Percentiles rank a stretch among this genome's conserved stretches.
These are phyloP conservation scores for Ganaspis sp. DNA, from an alignment of 1,140 invertebrate species.

Conservation along the genomic window DNA sequence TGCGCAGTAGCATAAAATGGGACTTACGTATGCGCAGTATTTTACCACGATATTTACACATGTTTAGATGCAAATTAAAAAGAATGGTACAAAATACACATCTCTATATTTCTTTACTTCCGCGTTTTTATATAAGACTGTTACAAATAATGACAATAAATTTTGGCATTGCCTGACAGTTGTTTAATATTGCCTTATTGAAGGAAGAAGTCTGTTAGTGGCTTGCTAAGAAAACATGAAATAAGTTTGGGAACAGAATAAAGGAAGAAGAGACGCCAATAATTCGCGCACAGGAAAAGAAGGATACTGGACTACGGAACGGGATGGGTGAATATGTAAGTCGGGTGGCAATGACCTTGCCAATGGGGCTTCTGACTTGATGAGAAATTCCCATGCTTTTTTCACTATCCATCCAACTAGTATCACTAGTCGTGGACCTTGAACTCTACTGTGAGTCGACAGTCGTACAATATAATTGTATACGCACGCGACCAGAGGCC, in stretches of 20 bases:
- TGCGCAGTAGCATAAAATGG: no score
- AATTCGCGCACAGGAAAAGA: constrained; percentile 31
- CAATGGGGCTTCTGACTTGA: constrained; percentile 55
- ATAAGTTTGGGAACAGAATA: constrained; percentile 25
- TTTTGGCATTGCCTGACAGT: no score
- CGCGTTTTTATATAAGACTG: no score
- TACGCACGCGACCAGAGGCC: constrained; percentile 26
- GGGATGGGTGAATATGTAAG: constrained; percentile 33
- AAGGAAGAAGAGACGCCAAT: not conserved
- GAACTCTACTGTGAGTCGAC: constrained; percentile 54
- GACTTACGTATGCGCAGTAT: no score
- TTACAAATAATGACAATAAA: no score
- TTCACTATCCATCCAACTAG: constrained; percentile 58
- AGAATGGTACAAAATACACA: no score
- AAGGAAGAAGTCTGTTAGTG: not conserved
- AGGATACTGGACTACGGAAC: constrained; percentile 26
- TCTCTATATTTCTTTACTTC: no score
- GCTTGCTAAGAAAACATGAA: no score
- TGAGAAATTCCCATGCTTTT: constrained; percentile 66
- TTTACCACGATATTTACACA: no score
- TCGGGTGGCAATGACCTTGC: constrained; percentile 65
- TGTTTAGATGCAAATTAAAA: no score
- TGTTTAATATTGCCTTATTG: not conserved
- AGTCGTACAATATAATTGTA: constrained; percentile 47
- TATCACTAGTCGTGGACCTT: constrained; percentile 59